A percentile compares a stretch with the other conserved stretches of the same genome.
These are phyloP conservation scores for Hyla sarda DNA, from an alignment of 2,113 vertebrate genomes.

Conservation along the genomic window DNA sequence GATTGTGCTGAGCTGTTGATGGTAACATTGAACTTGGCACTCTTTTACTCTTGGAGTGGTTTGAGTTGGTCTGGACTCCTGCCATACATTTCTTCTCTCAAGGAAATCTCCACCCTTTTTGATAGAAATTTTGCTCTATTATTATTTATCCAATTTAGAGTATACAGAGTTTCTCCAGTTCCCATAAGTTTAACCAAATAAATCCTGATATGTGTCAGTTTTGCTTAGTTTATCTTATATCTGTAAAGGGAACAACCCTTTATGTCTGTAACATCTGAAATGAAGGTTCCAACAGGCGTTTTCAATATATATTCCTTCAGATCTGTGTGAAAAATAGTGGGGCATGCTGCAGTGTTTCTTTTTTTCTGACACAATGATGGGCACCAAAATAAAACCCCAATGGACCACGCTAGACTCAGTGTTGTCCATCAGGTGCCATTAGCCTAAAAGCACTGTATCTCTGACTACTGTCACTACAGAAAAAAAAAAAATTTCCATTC, in stretches of 20 bases:
- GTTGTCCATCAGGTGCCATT: too few relatives aligned
- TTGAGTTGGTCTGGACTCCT: slow-evolving; percentile 23
- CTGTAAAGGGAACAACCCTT: neutral
- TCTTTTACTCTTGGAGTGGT: neutral
- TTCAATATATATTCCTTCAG: too few relatives aligned
- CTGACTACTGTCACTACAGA: too few relatives aligned
- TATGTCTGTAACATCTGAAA: too few relatives aligned
- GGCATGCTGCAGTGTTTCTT: too few relatives aligned
- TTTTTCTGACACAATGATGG: too few relatives aligned
- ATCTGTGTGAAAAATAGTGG: too few relatives aligned
- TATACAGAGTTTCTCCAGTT: neutral
- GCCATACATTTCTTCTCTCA: slow-evolving; percentile 34
- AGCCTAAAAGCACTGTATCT: too few relatives aligned
- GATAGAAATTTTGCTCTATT: neutral
- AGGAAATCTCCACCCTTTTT: slow-evolving; percentile 36
- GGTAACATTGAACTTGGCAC: slow-evolving; percentile 39
- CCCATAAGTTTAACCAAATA: neutral
- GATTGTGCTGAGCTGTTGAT: slow-evolving; percentile 31
- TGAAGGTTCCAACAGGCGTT: too few relatives aligned
- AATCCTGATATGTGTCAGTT: neutral
- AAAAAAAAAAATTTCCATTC: too few relatives aligned
- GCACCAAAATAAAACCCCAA: too few relatives aligned
- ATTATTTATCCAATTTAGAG: neutral
- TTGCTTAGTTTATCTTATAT: neutral
- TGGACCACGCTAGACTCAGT: too few relatives aligned